A percentile compares a stretch with the other conserved stretches of the same genome.
phyloP scores from a whole-genome alignment of 2,888 invertebrate species.

The Eupithecia subumbrata region DNA sequence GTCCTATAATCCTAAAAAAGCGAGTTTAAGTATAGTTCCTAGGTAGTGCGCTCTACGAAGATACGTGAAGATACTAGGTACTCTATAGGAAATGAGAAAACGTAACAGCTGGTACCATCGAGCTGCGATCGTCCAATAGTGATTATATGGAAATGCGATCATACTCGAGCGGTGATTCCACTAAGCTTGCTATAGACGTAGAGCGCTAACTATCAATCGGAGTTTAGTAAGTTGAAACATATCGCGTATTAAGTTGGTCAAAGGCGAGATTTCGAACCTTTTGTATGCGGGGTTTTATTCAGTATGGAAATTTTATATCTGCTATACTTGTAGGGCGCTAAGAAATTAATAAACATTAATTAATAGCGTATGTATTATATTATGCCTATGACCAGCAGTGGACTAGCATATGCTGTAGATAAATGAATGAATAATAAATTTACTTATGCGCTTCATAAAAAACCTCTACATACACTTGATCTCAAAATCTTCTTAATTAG shows the following conservation, averaged over 20 bases:
- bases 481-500: neutral
- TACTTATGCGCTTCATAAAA: neutral
- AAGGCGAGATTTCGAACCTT: neutral
- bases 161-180: slow-evolving; percentile 58
- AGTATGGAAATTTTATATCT: neutral
- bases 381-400: no score
- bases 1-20: neutral
- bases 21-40: neutral
- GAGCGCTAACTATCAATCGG: slow-evolving; percentile 20
- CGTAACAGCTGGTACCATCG: slow-evolving; percentile 55
- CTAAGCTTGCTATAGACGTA: slow-evolving; percentile 53
- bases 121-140: slow-evolving; percentile 58
- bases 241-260: neutral
- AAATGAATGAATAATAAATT: neutral
- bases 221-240: neutral
- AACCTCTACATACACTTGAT: neutral
- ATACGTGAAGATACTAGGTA: slow-evolving; percentile 37
- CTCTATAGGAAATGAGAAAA: slow-evolving; percentile 58
- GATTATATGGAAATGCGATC: slow-evolving; percentile 65
- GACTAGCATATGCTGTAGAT: neutral
- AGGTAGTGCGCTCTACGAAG: slow-evolving; percentile 36
- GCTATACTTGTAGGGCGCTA: neutral
- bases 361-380: no score
- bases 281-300: neutral
- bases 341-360: neutral